These are phyloP conservation scores for Platypus cylindrus DNA, from an alignment of 2,888 invertebrate species.

Conservation along the genomic window DNA sequence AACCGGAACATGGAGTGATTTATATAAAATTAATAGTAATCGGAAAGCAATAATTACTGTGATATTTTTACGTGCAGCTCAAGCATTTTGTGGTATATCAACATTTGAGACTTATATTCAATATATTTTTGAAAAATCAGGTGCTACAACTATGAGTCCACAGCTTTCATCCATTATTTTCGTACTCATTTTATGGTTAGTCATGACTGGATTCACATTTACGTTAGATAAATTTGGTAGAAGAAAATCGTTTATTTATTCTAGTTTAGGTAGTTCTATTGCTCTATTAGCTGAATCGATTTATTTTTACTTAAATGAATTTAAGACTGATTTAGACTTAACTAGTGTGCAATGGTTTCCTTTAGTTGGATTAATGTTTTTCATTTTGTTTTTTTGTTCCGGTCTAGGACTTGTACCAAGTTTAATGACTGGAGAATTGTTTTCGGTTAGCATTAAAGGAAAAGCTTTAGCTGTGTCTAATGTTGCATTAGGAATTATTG, in stretches of 20 bases:
- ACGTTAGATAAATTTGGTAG: slow-evolving; percentile 22
- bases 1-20: slow-evolving; percentile 22
- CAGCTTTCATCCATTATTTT: slow-evolving; percentile 23
- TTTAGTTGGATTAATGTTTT: slow-evolving; percentile 24
- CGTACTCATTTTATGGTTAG: slow-evolving; percentile 9
- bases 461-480: slow-evolving; percentile 24
- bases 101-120: slow-evolving; percentile 23
- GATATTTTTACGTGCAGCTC: slow-evolving; percentile 21
- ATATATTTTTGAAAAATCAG: slow-evolving; percentile 25
- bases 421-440: slow-evolving; percentile 26
- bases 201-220: slow-evolving; percentile 2
- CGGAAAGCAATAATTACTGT: slow-evolving; percentile 21
- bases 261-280: slow-evolving; percentile 19
- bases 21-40: slow-evolving; percentile 22
- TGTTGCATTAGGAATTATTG: slow-evolving; percentile 20
- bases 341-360: slow-evolving; percentile 24
- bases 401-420: slow-evolving; percentile 26
- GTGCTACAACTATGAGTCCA: slow-evolving; percentile 22
- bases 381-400: slow-evolving; percentile 19
- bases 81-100: slow-evolving; percentile 24
- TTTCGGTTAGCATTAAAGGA: slow-evolving; percentile 26
- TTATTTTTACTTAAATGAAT: slow-evolving; percentile 22
- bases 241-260: slow-evolving; percentile 19
- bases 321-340: slow-evolving; percentile 17
- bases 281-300: slow-evolving; percentile 18